phyloP scores from a whole-genome alignment of 2,113 vertebrate species.

The Elephas maximus region DNA sequence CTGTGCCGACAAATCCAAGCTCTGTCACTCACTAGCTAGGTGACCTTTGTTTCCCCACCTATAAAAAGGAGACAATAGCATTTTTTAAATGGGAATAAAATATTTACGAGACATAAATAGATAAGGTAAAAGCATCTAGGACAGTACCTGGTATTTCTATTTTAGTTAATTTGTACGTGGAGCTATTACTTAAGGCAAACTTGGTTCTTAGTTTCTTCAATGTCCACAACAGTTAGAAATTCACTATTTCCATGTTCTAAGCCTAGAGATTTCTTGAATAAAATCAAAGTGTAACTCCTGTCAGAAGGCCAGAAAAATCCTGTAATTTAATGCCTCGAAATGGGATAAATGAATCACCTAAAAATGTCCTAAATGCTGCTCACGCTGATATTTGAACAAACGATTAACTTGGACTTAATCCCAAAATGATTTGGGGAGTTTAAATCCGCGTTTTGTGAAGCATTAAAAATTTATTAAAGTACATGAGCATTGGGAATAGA shows the following conservation, averaged over 20 bases:
- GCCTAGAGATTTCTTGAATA: background rate
- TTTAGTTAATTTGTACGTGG: background rate
- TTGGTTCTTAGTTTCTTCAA: constrained; percentile 5
- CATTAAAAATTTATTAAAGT: constrained; percentile 45
- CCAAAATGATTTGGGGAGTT: background rate
- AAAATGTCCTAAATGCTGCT: constrained; percentile 14
- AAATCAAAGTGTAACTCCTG: background rate
- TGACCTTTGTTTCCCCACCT: background rate
- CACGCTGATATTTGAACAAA: constrained; percentile 56
- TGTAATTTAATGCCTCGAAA: background rate
- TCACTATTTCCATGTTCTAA: background rate
- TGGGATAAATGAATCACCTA: background rate
- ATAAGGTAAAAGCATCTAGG: background rate
- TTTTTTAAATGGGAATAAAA: constrained; percentile 38
- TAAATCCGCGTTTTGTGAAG: constrained; percentile 32
- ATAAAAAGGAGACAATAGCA: background rate
- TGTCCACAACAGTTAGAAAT: background rate
- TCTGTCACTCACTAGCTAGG: background rate
- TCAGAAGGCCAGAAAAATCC: background rate
- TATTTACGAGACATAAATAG: background rate
- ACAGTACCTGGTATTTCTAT: background rate
- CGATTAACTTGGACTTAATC: constrained; percentile 29
- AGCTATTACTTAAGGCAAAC: background rate
- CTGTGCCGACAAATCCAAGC: background rate
- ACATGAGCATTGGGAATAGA: background rate